Percentiles rank a stretch among this genome's conserved stretches.
phyloP scores from a whole-genome alignment of 2,888 invertebrate species.

The Eilema caniola region DNA sequence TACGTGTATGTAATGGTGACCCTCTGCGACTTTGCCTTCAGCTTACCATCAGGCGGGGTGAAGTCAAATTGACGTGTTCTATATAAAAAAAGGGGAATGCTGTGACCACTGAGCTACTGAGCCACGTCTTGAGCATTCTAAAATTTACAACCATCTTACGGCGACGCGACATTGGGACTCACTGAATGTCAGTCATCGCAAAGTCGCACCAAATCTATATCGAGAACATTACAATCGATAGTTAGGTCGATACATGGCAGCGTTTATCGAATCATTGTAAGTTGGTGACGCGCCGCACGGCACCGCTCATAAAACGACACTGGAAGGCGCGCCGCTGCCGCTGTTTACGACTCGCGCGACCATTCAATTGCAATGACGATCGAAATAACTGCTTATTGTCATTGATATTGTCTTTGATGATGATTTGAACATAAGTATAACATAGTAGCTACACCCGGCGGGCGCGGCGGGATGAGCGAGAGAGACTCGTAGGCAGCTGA shows the following conservation, averaged over 20 bases:
- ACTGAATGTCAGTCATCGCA: too few species aligned
- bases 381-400: constrained; percentile 8
- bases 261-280: constrained; percentile 11
- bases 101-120: too few species aligned
- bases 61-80: too few species aligned
- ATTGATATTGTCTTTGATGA: background rate
- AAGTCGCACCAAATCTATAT: constrained; percentile 1
- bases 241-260: background rate
- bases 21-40: too few species aligned
- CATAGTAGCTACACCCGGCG: background rate
- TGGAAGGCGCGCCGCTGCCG: constrained; percentile 19
- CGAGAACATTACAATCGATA: background rate
- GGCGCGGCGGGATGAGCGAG: too few species aligned
- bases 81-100: too few species aligned
- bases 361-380: constrained; percentile 3
- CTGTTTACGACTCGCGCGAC: constrained; percentile 10
- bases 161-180: too few species aligned
- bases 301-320: constrained; percentile 20
- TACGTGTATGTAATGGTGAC: too few species aligned
- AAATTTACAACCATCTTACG: too few species aligned
- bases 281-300: constrained; percentile 1
- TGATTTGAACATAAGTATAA: background rate
- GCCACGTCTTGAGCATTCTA: too few species aligned
- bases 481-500: too few species aligned
- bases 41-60: too few species aligned